Evolutionary conservation across 2,113 vertebrate species (phyloP).

Genomic region (Sprattus sprattus): DNA sequence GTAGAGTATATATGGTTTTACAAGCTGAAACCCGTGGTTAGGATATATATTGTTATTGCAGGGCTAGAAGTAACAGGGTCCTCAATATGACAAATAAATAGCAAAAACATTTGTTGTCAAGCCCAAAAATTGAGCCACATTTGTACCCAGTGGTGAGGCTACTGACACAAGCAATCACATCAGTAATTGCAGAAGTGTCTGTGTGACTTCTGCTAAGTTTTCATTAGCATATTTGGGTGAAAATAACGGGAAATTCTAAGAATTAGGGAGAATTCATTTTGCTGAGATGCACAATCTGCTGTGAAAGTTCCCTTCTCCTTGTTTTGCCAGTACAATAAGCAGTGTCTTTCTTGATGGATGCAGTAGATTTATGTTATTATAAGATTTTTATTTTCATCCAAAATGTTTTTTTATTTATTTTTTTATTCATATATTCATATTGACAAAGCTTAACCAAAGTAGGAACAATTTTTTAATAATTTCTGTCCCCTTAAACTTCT

Average conservation of each 20-base stretch:
- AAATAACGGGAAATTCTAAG: not conserved
- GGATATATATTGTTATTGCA: not conserved
- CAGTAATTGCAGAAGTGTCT: no score
- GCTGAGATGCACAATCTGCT: not conserved
- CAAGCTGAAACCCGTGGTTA: not conserved
- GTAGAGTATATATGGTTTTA: not conserved
- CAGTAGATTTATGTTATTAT: not conserved
- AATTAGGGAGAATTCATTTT: no score
- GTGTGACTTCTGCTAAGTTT: not conserved
- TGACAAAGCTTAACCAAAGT: not conserved
- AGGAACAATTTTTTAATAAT: not conserved
- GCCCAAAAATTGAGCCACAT: not conserved
- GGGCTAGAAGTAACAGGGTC: not conserved
- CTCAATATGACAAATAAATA: not conserved
- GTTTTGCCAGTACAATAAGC: not conserved
- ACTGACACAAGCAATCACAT: no score
- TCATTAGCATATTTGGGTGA: not conserved
- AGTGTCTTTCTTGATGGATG: not conserved
- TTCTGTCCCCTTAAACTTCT: no score
- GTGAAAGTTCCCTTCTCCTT: not conserved
- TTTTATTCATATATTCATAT: not conserved
- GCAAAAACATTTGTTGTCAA: not conserved
- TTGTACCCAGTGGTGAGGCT: not conserved
- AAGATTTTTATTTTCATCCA: not conserved
- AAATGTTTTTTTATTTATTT: no score